A percentile compares a stretch with the other conserved stretches of the same genome.
phyloP scores from a whole-genome alignment of 2,113 vertebrate genomes.

The Dasyprocta punctata region DNA sequence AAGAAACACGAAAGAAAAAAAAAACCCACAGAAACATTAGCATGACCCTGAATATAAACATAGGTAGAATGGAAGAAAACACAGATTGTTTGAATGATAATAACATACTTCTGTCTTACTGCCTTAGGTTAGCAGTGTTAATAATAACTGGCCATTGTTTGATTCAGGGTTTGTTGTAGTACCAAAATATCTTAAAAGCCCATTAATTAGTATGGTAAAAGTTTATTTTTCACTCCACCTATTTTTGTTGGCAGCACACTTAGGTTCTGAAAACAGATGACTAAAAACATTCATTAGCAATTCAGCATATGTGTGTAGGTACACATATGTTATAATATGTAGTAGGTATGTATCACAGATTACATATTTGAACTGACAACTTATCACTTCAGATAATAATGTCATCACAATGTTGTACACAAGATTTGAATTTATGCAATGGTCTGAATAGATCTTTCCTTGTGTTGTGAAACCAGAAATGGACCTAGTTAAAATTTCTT shows the following conservation, averaged over 20 bases:
- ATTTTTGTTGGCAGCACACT: neutral
- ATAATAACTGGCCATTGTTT: neutral
- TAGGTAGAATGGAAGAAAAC: neutral
- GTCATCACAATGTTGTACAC: neutral
- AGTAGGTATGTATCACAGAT: neutral
- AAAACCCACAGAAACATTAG: neutral
- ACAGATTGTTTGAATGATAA: neutral
- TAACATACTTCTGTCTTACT: neutral
- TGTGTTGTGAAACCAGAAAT: neutral
- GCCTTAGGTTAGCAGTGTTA: neutral
- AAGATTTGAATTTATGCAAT: neutral
- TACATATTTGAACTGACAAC: neutral
- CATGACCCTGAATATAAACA: neutral
- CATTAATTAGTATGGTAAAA: neutral
- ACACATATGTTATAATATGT: neutral
- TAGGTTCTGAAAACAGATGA: neutral
- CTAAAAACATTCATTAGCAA: neutral
- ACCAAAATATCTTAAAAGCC: neutral
- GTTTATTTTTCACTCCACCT: slow-evolving; percentile 1
- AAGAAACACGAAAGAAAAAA: neutral
- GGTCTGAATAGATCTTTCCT: neutral
- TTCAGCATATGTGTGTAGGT: neutral
- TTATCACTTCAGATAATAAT: neutral
- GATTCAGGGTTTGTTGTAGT: neutral
- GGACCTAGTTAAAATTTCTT: neutral